A percentile compares a stretch with the other conserved stretches of the same genome.
Evolutionary conservation across 1,140 invertebrate species (phyloP).

Genomic region (Calliopsis andreniformis): DNA sequence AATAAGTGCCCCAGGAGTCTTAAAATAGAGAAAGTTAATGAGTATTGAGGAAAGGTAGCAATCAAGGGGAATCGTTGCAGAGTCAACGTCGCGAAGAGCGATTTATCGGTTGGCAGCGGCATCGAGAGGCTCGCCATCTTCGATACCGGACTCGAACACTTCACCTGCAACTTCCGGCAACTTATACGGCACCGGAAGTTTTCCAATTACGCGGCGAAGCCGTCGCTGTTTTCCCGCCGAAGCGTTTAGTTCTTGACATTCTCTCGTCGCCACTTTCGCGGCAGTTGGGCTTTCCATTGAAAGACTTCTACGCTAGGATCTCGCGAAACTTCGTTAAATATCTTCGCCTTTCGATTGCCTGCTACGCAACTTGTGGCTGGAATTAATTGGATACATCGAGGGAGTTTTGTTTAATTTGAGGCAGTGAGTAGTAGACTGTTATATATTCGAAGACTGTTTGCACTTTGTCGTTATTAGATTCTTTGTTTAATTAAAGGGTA

Average conservation of each 20-base stretch:
- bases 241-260: constrained; percentile 51
- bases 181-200: constrained; percentile 63
- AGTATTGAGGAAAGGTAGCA: constrained; percentile 2
- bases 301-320: constrained; percentile 24
- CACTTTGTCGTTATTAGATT: too few species aligned
- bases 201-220: constrained; percentile 68
- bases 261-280: constrained; percentile 36
- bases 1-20: too few species aligned
- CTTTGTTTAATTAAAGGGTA: too few species aligned
- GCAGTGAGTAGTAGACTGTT: too few species aligned
- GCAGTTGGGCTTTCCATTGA: constrained; percentile 28
- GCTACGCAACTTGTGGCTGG: background rate
- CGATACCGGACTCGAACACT: constrained; percentile 38
- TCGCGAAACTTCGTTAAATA: constrained; percentile 38
- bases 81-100: constrained; percentile 20
- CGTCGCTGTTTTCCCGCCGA: constrained; percentile 49
- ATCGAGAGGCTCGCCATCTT: constrained; percentile 40
- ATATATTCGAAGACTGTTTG: too few species aligned
- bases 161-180: constrained; percentile 52
- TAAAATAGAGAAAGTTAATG: background rate
- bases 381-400: constrained; percentile 18
- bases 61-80: constrained; percentile 8
- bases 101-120: constrained; percentile 50
- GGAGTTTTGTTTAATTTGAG: background rate
- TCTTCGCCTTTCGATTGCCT: constrained; percentile 7